Evolutionary conservation across 2,797 vertebrate species (phyloP).

Genomic region (Cossypha niveicapilla): DNA sequence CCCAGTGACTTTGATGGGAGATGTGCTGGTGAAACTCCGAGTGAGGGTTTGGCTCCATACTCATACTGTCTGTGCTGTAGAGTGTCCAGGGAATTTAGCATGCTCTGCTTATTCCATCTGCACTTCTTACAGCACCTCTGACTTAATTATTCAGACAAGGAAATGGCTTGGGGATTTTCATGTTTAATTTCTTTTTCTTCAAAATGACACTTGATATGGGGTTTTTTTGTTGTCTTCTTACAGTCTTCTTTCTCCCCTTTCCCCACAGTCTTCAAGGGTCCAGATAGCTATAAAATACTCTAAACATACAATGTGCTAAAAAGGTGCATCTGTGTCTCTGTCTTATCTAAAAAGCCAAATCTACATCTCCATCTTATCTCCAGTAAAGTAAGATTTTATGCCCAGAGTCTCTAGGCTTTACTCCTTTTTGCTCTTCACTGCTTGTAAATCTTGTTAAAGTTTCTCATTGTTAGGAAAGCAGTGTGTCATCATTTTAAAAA

Average conservation of each 20-base stretch:
- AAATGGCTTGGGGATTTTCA: not conserved
- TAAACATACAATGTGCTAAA: not conserved
- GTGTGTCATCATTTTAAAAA: not conserved
- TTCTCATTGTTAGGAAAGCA: not conserved
- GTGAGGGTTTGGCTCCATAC: not conserved
- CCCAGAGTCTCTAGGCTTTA: not conserved
- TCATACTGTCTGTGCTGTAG: not conserved
- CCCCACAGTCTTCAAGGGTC: not conserved
- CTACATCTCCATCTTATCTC: not conserved
- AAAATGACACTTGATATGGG: not conserved
- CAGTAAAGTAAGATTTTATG: not conserved
- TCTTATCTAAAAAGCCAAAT: not conserved
- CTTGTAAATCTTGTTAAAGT: not conserved
- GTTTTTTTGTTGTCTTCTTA: not conserved
- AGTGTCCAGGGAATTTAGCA: not conserved
- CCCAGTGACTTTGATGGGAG: not conserved
- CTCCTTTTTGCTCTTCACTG: not conserved
- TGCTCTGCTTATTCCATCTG: not conserved
- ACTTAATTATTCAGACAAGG: constrained; percentile 17
- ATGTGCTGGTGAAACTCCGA: not conserved
- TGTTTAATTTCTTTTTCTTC: not conserved
- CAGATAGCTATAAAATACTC: not conserved
- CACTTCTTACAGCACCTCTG: not conserved
- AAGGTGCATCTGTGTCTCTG: not conserved
- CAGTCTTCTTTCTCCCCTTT: not conserved